These are phyloP conservation scores for Lepus timidus DNA, from an alignment of 2,113 vertebrate species.

Conservation along the genomic window DNA sequence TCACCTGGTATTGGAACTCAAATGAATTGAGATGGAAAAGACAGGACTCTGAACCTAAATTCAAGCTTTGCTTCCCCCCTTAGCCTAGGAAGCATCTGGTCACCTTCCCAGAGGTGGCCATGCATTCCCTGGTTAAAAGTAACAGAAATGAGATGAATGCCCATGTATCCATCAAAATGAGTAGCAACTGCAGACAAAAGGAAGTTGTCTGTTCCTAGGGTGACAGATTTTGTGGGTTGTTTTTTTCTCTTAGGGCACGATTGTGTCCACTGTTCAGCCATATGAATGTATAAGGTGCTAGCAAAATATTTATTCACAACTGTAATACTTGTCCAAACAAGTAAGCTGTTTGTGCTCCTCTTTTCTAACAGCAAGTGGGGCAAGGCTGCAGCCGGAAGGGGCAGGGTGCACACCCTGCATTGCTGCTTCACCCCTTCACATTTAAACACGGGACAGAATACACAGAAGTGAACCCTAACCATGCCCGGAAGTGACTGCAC, in stretches of 20 bases:
- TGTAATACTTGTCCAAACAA: conserved; percentile 48
- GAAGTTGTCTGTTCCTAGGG: background rate
- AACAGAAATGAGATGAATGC: background rate
- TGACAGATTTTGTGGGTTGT: background rate
- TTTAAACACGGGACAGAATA: background rate
- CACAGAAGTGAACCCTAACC: background rate
- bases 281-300: background rate
- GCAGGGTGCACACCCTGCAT: fast-evolving
- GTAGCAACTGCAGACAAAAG: background rate
- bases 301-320: conserved; percentile 53
- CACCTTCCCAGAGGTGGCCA: background rate
- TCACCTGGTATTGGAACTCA: background rate
- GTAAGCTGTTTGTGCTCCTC: conserved; percentile 4
- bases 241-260: background rate
- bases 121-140: background rate
- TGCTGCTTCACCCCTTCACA: background rate
- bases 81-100: background rate
- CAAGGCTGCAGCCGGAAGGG: fast-evolving
- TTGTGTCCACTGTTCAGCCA: background rate
- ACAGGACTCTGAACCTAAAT: background rate
- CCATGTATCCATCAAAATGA: conserved; percentile 47
- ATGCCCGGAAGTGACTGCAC: background rate
- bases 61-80: background rate
- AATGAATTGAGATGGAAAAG: conserved; percentile 12
- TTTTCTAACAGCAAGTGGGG: conserved; percentile 36